Evolutionary conservation across 30 jellyfish, hydroid and myxozoan species (phyloP).

Genomic region (Chrysaora quinquecirrha): DNA sequence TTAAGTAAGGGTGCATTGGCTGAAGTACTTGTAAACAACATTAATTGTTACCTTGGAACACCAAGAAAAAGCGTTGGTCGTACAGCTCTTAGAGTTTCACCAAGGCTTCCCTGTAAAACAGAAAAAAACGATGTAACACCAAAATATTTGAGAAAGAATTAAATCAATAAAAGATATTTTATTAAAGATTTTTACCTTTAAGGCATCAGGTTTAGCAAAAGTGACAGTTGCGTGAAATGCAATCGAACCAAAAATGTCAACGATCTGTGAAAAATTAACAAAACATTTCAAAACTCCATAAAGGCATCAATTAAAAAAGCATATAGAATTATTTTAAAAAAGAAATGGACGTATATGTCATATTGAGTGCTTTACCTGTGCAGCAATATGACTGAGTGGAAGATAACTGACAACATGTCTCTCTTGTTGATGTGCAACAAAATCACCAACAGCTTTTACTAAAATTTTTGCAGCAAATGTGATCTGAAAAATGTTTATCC

Average conservation of each 20-base stretch:
- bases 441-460: background rate
- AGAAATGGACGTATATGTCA: too few species aligned
- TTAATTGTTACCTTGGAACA: constrained; percentile 86
- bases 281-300: too few species aligned
- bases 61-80: constrained; percentile 95
- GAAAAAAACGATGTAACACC: background rate
- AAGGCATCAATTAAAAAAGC: too few species aligned
- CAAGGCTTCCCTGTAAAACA: constrained; percentile 82
- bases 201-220: constrained; percentile 97
- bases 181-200: constrained; percentile 84
- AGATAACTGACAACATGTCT: constrained; percentile 70
- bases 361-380: too few species aligned
- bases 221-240: constrained; percentile 65
- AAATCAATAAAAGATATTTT: background rate
- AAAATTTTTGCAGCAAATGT: constrained; percentile 26
- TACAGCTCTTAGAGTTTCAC: constrained; percentile 63
- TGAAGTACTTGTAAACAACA: too few species aligned
- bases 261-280: constrained; percentile 31
- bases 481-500: constrained; percentile 31
- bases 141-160: background rate
- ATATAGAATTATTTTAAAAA: too few species aligned
- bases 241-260: constrained; percentile 76
- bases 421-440: background rate
- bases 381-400: constrained; percentile 98
- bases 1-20: too few species aligned